Evolutionary conservation across 2,888 invertebrate genomes (phyloP).

Genomic region (Branchipolynoe longqiensis): DNA sequence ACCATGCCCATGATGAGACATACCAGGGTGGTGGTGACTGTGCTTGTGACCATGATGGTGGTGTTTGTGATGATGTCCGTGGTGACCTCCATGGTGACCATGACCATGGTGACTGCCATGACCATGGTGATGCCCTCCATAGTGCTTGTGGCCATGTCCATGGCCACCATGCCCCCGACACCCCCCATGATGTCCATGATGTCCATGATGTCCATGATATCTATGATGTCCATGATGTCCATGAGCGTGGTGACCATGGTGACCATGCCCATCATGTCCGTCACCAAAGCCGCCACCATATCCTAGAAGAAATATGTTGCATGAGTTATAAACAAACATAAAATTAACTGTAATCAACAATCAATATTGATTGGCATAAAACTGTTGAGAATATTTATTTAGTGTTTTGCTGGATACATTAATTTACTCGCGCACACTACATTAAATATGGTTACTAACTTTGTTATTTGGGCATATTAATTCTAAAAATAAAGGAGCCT

Average conservation of each 20-base stretch:
- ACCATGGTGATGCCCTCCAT: conserved; percentile 24
- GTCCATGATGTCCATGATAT: conserved; percentile 31
- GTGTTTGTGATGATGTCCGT: neutral
- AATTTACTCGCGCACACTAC: too few species aligned
- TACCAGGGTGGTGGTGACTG: conserved; percentile 21
- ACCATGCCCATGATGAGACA: conserved; percentile 23
- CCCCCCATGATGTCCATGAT: conserved; percentile 1
- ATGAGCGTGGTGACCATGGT: conserved; percentile 28
- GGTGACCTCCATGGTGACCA: conserved; percentile 36
- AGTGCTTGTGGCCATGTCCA: conserved; percentile 15
- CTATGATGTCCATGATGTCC: conserved; percentile 5
- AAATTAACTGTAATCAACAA: too few species aligned
- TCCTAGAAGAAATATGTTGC: too few species aligned
- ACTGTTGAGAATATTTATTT: too few species aligned
- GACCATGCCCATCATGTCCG: conserved; percentile 37
- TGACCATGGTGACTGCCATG: neutral
- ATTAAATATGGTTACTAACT: too few species aligned
- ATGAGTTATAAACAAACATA: too few species aligned
- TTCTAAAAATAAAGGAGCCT: too few species aligned
- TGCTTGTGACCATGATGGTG: conserved; percentile 19
- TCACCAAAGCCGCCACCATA: conserved; percentile 21
- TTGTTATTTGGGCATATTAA: too few species aligned
- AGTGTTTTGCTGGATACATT: too few species aligned
- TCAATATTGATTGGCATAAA: too few species aligned
- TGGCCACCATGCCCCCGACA: neutral